phyloP scores from a whole-genome alignment of 2,113 vertebrate species.

The Neomonachus schauinslandi region DNA sequence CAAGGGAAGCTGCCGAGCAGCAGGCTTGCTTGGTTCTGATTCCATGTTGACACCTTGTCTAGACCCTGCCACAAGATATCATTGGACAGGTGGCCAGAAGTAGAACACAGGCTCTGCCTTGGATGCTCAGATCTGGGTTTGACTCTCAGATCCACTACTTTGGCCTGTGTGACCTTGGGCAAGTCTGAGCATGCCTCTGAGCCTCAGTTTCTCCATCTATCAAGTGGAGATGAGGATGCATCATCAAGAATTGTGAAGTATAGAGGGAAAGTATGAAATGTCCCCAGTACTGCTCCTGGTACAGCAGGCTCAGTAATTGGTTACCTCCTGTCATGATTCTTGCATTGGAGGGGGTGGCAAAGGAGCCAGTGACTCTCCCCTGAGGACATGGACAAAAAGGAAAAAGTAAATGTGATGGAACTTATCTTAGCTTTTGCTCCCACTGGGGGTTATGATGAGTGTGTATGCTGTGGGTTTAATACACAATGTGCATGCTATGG shows the following conservation, averaged over 20 bases:
- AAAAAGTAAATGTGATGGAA: background rate
- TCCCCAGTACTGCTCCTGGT: background rate
- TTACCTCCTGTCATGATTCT: background rate
- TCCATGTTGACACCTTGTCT: too few species aligned
- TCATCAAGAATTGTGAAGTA: background rate
- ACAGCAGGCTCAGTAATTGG: accelerated
- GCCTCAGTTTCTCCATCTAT: background rate
- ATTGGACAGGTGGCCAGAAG: background rate
- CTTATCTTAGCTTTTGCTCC: background rate
- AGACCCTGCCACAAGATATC: background rate
- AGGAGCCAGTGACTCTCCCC: background rate
- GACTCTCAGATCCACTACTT: background rate
- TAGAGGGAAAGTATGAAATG: background rate
- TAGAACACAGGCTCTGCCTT: background rate
- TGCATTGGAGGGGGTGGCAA: background rate
- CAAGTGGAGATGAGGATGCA: accelerated
- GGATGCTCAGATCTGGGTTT: background rate
- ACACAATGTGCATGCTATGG: too few species aligned
- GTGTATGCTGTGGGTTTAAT: constrained; percentile 69
- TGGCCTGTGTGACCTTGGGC: background rate
- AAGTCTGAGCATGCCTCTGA: background rate
- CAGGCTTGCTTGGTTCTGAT: accelerated
- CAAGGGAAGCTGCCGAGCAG: accelerated
- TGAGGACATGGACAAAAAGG: background rate
- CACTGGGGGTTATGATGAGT: constrained; percentile 54